These are phyloP conservation scores for Clangula hyemalis DNA, from an alignment of 2,797 vertebrate species.

Conservation along the genomic window DNA sequence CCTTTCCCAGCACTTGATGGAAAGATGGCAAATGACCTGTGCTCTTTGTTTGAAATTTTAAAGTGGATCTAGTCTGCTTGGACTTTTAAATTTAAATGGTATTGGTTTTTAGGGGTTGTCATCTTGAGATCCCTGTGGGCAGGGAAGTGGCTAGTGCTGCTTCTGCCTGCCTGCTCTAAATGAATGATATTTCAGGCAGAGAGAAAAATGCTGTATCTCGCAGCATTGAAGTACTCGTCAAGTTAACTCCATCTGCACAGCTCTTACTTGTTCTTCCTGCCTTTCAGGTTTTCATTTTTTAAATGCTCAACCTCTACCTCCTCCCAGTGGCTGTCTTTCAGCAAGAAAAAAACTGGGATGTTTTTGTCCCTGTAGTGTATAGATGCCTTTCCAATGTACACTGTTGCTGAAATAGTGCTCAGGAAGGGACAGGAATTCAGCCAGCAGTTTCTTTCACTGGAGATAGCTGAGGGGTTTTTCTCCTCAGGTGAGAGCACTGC, in stretches of 20 bases:
- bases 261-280: neutral
- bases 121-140: neutral
- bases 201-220: rapidly evolving
- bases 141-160: neutral
- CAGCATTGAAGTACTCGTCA: neutral
- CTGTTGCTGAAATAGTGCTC: neutral
- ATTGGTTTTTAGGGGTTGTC: neutral
- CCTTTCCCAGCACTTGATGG: neutral
- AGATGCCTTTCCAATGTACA: neutral
- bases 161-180: neutral
- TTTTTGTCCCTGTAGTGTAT: neutral
- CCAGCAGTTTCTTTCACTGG: neutral
- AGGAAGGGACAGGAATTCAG: neutral
- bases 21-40: neutral
- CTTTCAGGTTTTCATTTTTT: neutral
- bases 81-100: neutral
- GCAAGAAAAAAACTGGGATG: neutral
- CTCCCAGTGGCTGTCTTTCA: neutral
- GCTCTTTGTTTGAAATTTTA: neutral
- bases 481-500: neutral
- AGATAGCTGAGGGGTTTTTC: neutral
- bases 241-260: neutral
- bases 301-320: neutral
- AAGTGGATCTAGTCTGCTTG: neutral
- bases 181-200: neutral